Percentiles rank a stretch among this genome's conserved stretches.
Conservation (phyloP, 2,113 vertebrate species). For the Propithecus coquereli region DNA sequence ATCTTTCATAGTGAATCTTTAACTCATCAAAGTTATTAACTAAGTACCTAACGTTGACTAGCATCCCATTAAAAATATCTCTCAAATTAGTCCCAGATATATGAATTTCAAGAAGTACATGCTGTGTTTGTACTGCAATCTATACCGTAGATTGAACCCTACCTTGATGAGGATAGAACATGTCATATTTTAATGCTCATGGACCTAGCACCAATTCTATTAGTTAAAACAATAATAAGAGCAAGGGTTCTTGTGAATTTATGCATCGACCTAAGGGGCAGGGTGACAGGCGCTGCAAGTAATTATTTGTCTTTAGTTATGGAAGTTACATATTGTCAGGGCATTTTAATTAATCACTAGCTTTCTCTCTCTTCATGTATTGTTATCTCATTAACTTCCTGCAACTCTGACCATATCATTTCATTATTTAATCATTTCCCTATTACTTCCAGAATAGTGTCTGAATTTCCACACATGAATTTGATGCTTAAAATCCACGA, state of each 20-base stretch:
- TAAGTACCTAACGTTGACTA: not conserved
- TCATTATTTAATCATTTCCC: not conserved
- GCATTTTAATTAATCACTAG: not conserved
- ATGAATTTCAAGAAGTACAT: not conserved
- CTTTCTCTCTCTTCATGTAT: not conserved
- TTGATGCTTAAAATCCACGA: not conserved
- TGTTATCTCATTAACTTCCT: not conserved
- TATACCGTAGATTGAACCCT: not conserved
- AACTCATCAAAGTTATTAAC: not conserved
- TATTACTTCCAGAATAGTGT: not conserved
- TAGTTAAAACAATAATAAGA: not conserved
- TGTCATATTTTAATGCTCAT: not conserved
- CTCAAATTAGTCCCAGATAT: not conserved
- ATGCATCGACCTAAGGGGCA: not conserved
- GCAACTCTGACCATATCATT: not conserved
- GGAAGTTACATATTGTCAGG: not conserved
- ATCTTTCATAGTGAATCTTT: not conserved
- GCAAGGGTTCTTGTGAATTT: not conserved
- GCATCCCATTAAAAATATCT: not conserved
- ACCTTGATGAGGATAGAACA: not conserved
- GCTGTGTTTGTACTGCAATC: not conserved
- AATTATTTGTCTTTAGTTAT: not conserved
- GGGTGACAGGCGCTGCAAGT: not conserved
- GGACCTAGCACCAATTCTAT: not conserved
- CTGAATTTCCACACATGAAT: not conserved